Base-by-base conservation (phyloP, 2,113 vertebrate species). In the Elachura formosa region DNA sequence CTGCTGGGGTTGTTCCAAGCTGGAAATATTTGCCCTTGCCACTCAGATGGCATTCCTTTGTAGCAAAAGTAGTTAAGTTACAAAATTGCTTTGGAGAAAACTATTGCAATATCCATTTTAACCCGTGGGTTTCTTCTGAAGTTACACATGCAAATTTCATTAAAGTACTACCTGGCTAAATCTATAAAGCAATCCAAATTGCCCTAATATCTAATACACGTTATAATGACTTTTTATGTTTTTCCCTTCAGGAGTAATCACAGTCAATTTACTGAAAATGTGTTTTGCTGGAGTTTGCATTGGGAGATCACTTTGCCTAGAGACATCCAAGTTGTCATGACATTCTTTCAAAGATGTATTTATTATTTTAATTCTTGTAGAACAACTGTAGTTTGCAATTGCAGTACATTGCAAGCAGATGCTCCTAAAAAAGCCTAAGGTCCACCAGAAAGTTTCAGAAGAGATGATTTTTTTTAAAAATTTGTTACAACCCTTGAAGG, bases 181-280 rank as follows among this genome's bases (percentile, higher is more conserved):
- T 95, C 84, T 95, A 75, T 96, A 87, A 96, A 96, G 83, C 84
- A 95, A 84, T 96, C 80, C 43, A 91, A 79, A 59, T 84, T 91
- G 55, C 81, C 64, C 64, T 97, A 91, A 93, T 94, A 93, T 64
- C 54, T 94, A 93, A 91, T 94, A 87, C 45, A 73, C 76, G 36
- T 73, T 92, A 79, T 96, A 96, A 96, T 97, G 88, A 90, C 87
- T 89, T 95, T 87, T 79, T 94, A 91, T 96, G 84, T 71, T 73
- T 86, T 87, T 90, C 29, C 64, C 40, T 71, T 88, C 68, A 74
- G 74, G 79, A 95, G 76, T 94, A 94, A 96, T 96, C 88, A 90
- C 83, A 94, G 94, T 96, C 84, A 95, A 93, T 96, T 97, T 96
- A 84, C 79, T 90, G 84, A 58, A 95, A 95, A 77, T 85, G 43